A percentile compares a stretch with the other conserved stretches of the same genome.
Evolutionary conservation across 2,113 vertebrate species (phyloP).

Genomic region (Lepidiolamprologus cunningtoni): DNA sequence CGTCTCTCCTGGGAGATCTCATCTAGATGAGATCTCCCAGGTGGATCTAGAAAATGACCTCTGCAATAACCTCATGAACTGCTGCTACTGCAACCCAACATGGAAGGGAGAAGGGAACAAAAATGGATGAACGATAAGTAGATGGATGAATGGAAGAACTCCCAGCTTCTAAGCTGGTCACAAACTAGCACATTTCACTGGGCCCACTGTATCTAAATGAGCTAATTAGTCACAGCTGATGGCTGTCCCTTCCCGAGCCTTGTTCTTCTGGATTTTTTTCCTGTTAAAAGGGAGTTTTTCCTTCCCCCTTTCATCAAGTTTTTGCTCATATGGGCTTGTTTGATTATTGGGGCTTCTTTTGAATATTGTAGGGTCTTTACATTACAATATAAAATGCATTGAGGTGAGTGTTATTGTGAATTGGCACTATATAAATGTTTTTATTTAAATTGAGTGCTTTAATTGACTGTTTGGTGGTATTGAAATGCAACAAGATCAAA

Average conservation of each 20-base stretch:
- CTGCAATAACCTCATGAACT: neutral
- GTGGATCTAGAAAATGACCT: neutral
- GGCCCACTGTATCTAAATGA: neutral
- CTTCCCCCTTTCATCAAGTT: neutral
- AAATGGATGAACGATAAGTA: neutral
- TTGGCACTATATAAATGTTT: rapidly evolving
- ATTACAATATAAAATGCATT: neutral
- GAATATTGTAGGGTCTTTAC: neutral
- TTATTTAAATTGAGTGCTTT: neutral
- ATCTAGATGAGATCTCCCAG: neutral
- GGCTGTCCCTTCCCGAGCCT: neutral
- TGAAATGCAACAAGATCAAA: neutral
- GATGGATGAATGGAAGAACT: neutral
- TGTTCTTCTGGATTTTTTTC: neutral
- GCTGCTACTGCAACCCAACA: neutral
- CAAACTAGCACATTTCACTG: neutral
- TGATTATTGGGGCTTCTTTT: neutral
- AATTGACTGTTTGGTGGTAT: neutral
- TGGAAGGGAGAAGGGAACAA: neutral
- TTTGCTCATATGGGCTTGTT: neutral
- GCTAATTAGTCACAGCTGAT: neutral
- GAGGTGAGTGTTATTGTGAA: neutral
- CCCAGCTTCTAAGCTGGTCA: neutral
- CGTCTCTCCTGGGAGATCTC: neutral
- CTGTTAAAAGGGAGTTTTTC: neutral